Conservation (phyloP, 1,140 invertebrate genomes). For the Eupristina koningsbergeri region DNA sequence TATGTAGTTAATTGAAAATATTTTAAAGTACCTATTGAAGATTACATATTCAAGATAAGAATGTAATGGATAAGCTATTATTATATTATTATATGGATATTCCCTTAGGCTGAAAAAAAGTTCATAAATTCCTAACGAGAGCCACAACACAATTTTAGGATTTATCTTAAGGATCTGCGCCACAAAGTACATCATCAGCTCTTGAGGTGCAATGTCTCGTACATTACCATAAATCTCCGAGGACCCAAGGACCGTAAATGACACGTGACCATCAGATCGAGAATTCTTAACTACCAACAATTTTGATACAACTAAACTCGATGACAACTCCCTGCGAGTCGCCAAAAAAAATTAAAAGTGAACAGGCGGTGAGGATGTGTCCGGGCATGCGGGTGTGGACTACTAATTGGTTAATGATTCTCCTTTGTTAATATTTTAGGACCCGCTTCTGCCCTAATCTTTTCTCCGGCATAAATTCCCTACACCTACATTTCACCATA, state of each 20-base stretch:
- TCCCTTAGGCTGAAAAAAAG: neutral
- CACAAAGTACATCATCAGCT: constrained; percentile 18
- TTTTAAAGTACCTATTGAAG: too few species aligned
- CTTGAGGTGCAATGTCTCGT: neutral
- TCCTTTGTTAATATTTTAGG: neutral
- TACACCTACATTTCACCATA: neutral
- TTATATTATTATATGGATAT: too few species aligned
- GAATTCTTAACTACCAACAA: constrained; percentile 12
- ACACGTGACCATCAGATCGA: constrained; percentile 13
- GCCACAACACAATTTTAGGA: neutral
- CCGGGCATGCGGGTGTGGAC: constrained; percentile 53
- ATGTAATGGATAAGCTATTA: too few species aligned
- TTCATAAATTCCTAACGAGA: neutral
- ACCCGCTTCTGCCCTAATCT: neutral
- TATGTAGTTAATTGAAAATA: too few species aligned
- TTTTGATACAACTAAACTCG: neutral
- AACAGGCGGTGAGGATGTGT: constrained; percentile 20
- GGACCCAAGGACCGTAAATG: neutral
- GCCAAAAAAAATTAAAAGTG: neutral
- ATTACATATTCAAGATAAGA: too few species aligned
- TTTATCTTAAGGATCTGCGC: neutral
- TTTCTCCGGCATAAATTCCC: neutral
- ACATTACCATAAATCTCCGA: neutral
- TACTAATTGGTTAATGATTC: constrained; percentile 58
- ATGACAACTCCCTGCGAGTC: neutral